phyloP scores from a whole-genome alignment of 2,888 invertebrate genomes.

The Ichneumoninae sp. region DNA sequence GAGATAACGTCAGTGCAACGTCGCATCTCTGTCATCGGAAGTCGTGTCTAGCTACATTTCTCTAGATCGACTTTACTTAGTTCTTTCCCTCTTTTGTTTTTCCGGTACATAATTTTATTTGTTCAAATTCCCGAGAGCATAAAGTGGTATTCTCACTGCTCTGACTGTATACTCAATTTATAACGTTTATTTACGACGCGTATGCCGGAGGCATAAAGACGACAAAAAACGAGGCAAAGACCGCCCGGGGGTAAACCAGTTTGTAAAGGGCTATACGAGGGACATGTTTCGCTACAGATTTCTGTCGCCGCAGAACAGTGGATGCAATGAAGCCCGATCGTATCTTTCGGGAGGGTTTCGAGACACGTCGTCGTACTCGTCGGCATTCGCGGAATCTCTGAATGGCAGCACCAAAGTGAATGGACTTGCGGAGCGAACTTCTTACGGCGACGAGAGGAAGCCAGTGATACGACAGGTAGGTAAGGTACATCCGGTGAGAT shows the following conservation, averaged over 20 bases:
- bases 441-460: slow-evolving; percentile 53
- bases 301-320: slow-evolving; percentile 36
- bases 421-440: slow-evolving; percentile 67
- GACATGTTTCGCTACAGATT: slow-evolving; percentile 44
- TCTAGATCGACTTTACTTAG: not conserved
- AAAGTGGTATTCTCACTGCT: not conserved
- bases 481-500: slow-evolving; percentile 43
- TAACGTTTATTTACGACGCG: slow-evolving; percentile 67
- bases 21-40: not conserved
- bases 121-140: slow-evolving; percentile 26
- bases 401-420: slow-evolving; percentile 78
- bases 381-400: slow-evolving; percentile 70
- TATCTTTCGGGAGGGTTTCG: slow-evolving; percentile 69
- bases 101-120: not conserved
- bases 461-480: slow-evolving; percentile 52
- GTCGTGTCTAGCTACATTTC: not conserved
- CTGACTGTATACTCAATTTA: slow-evolving; percentile 37
- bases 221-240: slow-evolving; percentile 62
- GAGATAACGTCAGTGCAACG: not conserved
- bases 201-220: slow-evolving; percentile 63
- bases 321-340: slow-evolving; percentile 65
- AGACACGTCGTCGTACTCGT: slow-evolving; percentile 53
- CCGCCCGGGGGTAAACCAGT: slow-evolving; percentile 68
- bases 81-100: not conserved
- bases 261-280: slow-evolving; percentile 57